These are phyloP conservation scores for Mandrillus leucophaeus DNA, from an alignment of 2,113 vertebrate genomes.

Conservation along the genomic window DNA sequence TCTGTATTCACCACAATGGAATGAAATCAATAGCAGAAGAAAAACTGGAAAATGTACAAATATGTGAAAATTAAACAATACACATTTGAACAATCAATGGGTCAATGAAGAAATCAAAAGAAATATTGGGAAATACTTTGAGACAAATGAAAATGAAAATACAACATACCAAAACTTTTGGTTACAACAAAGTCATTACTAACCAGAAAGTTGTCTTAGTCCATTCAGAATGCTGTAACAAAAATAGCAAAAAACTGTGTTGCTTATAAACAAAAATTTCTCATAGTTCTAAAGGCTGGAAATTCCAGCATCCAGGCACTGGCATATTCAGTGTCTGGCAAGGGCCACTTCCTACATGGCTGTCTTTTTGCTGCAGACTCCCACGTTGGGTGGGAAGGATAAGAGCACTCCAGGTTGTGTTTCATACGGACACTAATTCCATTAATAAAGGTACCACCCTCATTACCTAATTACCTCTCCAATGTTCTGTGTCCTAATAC, in stretches of 20 bases:
- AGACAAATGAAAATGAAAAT: background rate
- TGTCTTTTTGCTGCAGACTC: background rate
- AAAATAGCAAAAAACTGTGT: background rate
- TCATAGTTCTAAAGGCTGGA: background rate
- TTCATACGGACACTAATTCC: background rate
- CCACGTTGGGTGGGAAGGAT: background rate
- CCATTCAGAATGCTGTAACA: background rate
- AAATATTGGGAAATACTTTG: background rate
- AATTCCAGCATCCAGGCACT: background rate
- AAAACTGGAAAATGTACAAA: background rate
- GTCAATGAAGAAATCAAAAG: background rate
- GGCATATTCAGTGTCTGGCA: background rate
- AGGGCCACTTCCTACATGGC: background rate
- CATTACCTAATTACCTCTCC: background rate
- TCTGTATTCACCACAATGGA: background rate
- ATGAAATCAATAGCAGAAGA: background rate
- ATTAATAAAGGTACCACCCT: background rate
- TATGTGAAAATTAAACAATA: background rate
- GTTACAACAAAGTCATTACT: background rate
- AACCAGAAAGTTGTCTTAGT: background rate
- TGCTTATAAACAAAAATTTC: background rate
- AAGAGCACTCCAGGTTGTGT: background rate
- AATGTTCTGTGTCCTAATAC: background rate
- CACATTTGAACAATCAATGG: background rate
- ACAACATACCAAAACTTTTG: background rate